A percentile compares a stretch with the other conserved stretches of the same genome.
Evolutionary conservation across 2,797 vertebrate species (phyloP).

Genomic region (Delichon dasypus): DNA sequence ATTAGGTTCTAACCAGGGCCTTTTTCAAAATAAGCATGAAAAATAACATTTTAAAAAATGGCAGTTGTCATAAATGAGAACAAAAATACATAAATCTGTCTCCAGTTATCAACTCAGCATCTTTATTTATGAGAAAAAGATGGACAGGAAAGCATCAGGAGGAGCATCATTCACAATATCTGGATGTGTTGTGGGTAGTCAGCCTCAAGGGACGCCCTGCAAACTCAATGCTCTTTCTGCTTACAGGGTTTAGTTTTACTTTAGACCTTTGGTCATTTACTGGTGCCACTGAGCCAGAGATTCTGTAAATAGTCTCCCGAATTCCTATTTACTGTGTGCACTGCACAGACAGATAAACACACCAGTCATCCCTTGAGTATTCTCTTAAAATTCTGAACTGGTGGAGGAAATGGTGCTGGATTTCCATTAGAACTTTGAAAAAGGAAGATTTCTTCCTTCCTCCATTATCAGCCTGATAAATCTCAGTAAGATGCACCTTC

Average conservation of each 20-base stretch:
- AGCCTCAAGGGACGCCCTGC: background rate
- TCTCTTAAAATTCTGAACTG: background rate
- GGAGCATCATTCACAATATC: background rate
- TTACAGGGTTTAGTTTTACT: background rate
- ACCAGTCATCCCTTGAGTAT: background rate
- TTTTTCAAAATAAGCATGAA: background rate
- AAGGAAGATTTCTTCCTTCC: background rate
- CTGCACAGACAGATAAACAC: background rate
- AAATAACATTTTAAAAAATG: accelerated
- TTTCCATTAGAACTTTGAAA: background rate
- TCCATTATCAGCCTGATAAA: background rate
- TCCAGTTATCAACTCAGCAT: background rate
- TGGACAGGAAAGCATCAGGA: background rate
- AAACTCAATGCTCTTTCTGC: background rate
- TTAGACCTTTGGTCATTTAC: background rate
- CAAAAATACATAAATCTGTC: background rate
- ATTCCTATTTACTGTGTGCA: background rate
- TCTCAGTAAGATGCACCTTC: background rate
- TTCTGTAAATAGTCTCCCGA: background rate
- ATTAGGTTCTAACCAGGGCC: background rate
- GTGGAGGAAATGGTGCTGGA: background rate
- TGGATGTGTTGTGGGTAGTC: background rate
- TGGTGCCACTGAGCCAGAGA: background rate
- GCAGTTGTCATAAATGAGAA: background rate
- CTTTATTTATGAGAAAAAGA: background rate